Base-by-base conservation (phyloP, 2,113 vertebrate genomes). In the Formicarius rufipectus region DNA sequence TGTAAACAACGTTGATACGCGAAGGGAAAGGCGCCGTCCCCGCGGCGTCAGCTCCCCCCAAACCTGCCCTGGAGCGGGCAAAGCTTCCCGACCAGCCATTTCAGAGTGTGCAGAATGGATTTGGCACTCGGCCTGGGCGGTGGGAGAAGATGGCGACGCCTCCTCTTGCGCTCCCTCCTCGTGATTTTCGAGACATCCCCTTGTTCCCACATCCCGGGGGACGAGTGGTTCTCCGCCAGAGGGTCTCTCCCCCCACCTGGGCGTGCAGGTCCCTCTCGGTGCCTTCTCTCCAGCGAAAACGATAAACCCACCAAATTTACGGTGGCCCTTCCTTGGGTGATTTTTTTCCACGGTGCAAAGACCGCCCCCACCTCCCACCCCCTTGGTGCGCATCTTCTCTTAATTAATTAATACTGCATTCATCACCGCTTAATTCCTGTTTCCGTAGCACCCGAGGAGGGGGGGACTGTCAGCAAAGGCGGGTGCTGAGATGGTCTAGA, bases 361-460 rank as follows among this genome's bases (percentile, higher is more conserved):
- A 84, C 66, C n/a, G n/a, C 89, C 64, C 67, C 80, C 63, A 55
- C 76, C 35, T 74, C 68, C 79, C 58, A 6, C 85, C 87, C 89
- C 44, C 77, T 95, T n/a, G 62, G 1, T 7, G 30, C 49, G 89
- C n/a, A 10, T 93, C 95, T 92, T 95, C 81, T 53, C 79, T 96
- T 95, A 95, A 97, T 97, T 97, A 96, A 97, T 97, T 97, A 97
- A 98, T 95, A 95, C 85, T n/a, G 47, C 77, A 85, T 97, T 98
- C 96, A 96, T 97, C 93, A 93, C 89, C 2, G 77, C 96, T 95
- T 97, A 96, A 96, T 97, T 96, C 96, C 67, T 3, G 93, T 95
- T 97, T 97, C 97, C 91, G 87, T 95, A 84, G 95, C 84, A 94
- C 79, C 95, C 85, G 24, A 71, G 80, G 68, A 90, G 91, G 92